Conservation (phyloP, 2,888 invertebrate species). For the Caenorhabditis uteleia region DNA sequence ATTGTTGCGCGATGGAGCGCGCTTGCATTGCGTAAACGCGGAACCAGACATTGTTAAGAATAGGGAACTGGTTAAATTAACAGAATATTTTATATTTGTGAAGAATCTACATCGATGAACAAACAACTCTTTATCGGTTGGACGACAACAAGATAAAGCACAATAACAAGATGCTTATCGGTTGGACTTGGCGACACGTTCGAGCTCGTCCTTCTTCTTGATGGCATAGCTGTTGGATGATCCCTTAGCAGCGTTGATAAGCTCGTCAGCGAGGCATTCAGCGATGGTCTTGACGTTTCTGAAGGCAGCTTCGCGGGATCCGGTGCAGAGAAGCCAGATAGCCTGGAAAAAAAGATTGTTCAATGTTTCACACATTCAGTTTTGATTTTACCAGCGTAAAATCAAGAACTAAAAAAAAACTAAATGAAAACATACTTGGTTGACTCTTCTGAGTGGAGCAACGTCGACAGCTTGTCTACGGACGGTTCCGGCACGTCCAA, state of each 20-base stretch:
- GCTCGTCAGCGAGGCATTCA: constrained; percentile 98
- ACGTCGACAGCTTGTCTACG: constrained; percentile 99
- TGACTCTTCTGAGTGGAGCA: constrained; percentile 94
- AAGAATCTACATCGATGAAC: too few relatives aligned
- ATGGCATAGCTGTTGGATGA: constrained; percentile 99
- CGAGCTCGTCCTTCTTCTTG: constrained; percentile 99
- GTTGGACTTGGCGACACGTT: constrained; percentile 99
- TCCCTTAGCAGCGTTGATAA: constrained; percentile 99
- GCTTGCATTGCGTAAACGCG: too few relatives aligned
- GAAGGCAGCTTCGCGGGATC: constrained; percentile 98
- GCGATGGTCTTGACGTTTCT: constrained; percentile 99
- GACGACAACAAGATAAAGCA: constrained; percentile 42
- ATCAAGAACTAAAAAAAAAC: neutral
- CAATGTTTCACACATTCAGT: neutral
- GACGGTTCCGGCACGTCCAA: constrained; percentile 99
- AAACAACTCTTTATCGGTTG: constrained; percentile 41
- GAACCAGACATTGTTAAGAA: neutral
- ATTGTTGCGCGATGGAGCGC: too few relatives aligned
- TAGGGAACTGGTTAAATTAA: too few relatives aligned
- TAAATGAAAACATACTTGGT: constrained; percentile 75
- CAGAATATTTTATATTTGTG: too few relatives aligned
- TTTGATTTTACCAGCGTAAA: too few relatives aligned
- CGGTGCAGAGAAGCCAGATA: constrained; percentile 98
- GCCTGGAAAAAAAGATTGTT: constrained; percentile 75
- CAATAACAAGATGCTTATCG: constrained; percentile 79